Evolutionary conservation across 2,113 vertebrate species (phyloP).

Genomic region (Hypomesus transpacificus): DNA sequence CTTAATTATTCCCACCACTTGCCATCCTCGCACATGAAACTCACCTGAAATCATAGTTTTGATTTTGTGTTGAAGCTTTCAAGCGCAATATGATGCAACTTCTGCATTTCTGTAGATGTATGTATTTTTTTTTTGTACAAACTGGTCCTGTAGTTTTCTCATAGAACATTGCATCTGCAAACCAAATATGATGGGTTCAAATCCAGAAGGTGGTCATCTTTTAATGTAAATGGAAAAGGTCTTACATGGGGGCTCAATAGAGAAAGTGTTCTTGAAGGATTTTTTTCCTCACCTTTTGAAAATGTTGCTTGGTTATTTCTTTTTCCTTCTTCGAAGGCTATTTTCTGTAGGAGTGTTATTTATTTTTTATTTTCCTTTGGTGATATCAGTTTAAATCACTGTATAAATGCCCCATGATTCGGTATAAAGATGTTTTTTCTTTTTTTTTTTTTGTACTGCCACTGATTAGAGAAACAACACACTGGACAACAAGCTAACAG

Average conservation of each 20-base stretch:
- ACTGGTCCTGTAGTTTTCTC: slow-evolving; percentile 38
- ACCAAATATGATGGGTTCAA: slow-evolving; percentile 65
- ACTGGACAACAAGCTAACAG: too few species aligned
- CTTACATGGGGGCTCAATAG: slow-evolving; percentile 48
- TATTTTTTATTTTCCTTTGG: slow-evolving; percentile 57
- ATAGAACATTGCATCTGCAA: slow-evolving; percentile 54
- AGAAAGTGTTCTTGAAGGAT: slow-evolving; percentile 60
- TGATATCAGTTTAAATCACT: slow-evolving; percentile 74
- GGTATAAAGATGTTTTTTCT: slow-evolving; percentile 68
- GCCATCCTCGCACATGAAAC: slow-evolving; percentile 20
- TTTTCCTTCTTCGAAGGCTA: slow-evolving; percentile 43
- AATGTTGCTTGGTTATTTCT: slow-evolving; percentile 51
- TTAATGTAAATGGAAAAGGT: slow-evolving; percentile 48
- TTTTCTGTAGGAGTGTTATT: slow-evolving; percentile 65
- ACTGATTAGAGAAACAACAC: too few species aligned
- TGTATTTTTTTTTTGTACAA: slow-evolving; percentile 16
- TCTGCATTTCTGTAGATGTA: slow-evolving; percentile 21
- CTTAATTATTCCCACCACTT: slow-evolving; percentile 55
- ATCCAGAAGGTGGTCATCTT: slow-evolving; percentile 57
- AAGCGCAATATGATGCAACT: slow-evolving; percentile 27
- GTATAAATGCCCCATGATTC: slow-evolving; percentile 72
- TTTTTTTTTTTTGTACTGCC: too few species aligned
- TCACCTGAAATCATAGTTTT: not conserved
- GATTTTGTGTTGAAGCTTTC: slow-evolving; percentile 6
- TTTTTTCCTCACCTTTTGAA: slow-evolving; percentile 51